These are phyloP conservation scores for Chlorospingus flavigularis DNA, from an alignment of 2,797 vertebrate species.

Conservation along the genomic window DNA sequence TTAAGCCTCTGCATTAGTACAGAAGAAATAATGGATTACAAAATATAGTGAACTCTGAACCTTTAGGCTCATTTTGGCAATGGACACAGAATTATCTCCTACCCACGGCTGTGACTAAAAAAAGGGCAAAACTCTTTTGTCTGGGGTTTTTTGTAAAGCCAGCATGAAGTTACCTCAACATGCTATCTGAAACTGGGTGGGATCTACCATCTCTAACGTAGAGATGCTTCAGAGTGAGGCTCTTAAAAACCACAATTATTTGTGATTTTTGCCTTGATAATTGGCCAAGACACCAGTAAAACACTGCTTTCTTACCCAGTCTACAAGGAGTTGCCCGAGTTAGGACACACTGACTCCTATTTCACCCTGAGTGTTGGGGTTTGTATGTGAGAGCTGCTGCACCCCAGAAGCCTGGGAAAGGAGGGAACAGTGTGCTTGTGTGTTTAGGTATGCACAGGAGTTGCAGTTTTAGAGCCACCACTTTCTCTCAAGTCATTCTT, in stretches of 20 bases:
- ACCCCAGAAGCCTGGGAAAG: background rate
- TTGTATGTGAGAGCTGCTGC: background rate
- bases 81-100: background rate
- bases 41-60: background rate
- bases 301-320: background rate
- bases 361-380: background rate
- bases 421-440: rapidly evolving
- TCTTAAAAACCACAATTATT: background rate
- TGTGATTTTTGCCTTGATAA: background rate
- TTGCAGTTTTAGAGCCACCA: background rate
- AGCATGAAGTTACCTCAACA: background rate
- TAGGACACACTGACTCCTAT: background rate
- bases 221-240: background rate
- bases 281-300: background rate
- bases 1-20: background rate
- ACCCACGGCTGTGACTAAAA: background rate
- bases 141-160: background rate
- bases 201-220: background rate
- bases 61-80: background rate
- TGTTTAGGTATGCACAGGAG: background rate
- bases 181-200: background rate
- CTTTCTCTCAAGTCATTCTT: background rate
- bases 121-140: background rate
- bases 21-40: background rate
- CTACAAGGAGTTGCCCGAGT: background rate